Conservation (phyloP, 2,888 invertebrate genomes). For the Drosophila kuntzei region DNA sequence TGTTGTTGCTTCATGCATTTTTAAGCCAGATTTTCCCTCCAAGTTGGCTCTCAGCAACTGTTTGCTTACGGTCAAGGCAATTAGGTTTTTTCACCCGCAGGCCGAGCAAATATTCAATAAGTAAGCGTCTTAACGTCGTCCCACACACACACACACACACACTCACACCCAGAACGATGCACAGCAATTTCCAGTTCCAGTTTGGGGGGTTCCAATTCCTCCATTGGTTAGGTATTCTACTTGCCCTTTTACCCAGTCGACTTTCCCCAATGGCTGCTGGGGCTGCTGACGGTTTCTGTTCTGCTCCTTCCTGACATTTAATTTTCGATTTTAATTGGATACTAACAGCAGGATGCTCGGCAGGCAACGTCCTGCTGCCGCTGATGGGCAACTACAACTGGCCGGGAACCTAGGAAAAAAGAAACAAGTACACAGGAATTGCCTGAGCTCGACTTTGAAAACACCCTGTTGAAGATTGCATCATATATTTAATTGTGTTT, state of each 20-base stretch:
- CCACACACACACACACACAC: conserved; percentile 12
- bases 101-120: conserved; percentile 75
- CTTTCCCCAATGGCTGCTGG: conserved; percentile 35
- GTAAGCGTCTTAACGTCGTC: conserved; percentile 74
- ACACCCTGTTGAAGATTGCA: conserved; percentile 9
- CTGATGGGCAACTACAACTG: conserved; percentile 57
- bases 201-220: background rate
- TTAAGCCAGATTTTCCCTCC: conserved; percentile 44
- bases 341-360: conserved; percentile 84
- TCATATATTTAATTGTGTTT: too few species aligned
- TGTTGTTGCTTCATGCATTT: conserved; percentile 69
- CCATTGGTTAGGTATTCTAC: conserved; percentile 20
- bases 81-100: conserved; percentile 74
- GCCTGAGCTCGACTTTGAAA: background rate
- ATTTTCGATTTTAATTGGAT: conserved; percentile 86
- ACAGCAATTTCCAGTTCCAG: conserved; percentile 8
- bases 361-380: conserved; percentile 55
- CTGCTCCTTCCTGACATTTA: conserved; percentile 83
- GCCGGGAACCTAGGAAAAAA: conserved; percentile 46
- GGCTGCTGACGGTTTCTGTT: conserved; percentile 37
- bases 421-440: conserved; percentile 23
- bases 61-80: conserved; percentile 81
- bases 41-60: conserved; percentile 33
- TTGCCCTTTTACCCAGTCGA: conserved; percentile 21
- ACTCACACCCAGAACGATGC: conserved; percentile 3